phyloP scores from a whole-genome alignment of 2,797 vertebrate species.

The Taeniopygia guttata region DNA sequence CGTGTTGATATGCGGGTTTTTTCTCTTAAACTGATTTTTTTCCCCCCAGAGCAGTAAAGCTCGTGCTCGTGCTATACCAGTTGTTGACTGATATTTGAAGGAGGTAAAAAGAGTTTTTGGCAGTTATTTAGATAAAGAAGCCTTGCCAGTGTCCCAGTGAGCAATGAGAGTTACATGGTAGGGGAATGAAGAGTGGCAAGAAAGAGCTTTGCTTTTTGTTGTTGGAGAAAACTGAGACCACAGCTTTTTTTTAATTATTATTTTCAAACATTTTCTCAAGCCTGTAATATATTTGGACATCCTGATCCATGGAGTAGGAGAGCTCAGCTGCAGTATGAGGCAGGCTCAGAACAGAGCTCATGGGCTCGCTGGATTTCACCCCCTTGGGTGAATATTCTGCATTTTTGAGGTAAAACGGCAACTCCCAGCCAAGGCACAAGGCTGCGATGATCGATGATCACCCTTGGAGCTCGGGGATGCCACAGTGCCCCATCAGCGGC shows the following conservation, averaged over 20 bases:
- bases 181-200: neutral
- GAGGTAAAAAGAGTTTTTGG: neutral
- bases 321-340: neutral
- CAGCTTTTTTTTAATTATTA: neutral
- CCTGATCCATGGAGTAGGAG: neutral
- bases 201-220: neutral
- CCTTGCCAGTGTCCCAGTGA: fast-evolving
- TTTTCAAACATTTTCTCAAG: neutral
- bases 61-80: neutral
- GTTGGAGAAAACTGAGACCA: neutral
- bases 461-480: neutral
- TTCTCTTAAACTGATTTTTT: neutral
- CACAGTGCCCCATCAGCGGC: neutral
- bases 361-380: neutral
- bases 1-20: fast-evolving
- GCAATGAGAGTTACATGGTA: fast-evolving
- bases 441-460: neutral
- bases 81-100: neutral
- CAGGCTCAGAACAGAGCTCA: neutral
- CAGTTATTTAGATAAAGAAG: neutral
- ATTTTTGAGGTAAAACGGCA: neutral
- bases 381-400: neutral
- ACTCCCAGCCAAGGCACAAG: neutral
- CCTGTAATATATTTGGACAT: fast-evolving
- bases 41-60: neutral